Conservation (phyloP, 1,140 invertebrate genomes). For the Drosophila biarmipes region DNA sequence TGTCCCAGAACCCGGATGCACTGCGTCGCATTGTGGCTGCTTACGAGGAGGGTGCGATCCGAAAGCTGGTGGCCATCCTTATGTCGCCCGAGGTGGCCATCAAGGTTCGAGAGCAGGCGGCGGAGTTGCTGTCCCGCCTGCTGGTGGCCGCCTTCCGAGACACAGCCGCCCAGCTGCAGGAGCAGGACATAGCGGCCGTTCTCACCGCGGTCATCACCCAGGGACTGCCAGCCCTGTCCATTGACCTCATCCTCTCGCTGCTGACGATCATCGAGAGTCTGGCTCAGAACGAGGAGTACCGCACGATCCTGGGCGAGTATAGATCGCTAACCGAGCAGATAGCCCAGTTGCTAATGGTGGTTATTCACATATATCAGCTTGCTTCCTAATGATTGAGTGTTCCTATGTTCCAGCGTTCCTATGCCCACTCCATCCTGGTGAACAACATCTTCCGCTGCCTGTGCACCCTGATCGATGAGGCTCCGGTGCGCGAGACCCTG, state of each 20-base stretch:
- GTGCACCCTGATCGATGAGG: conserved; percentile 71
- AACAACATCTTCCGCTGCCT: conserved; percentile 78
- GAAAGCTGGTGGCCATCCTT: conserved; percentile 52
- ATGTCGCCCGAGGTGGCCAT: conserved; percentile 38
- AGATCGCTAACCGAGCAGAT: conserved; percentile 54
- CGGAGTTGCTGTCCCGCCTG: conserved; percentile 55
- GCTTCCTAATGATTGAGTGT: not conserved
- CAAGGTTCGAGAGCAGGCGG: conserved; percentile 70
- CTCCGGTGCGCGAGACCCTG: conserved; percentile 43
- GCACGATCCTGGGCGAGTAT: conserved; percentile 33
- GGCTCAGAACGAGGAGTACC: conserved; percentile 68
- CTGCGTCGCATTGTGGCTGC: conserved; percentile 52
- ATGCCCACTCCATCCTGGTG: conserved; percentile 70
- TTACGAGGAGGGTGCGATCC: conserved; percentile 43
- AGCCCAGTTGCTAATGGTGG: conserved; percentile 69
- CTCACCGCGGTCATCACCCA: conserved; percentile 50
- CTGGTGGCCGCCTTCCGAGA: conserved; percentile 48
- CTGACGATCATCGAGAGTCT: conserved; percentile 66
- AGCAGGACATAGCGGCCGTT: conserved; percentile 29
- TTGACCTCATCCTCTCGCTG: conserved; percentile 66
- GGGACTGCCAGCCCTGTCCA: conserved; percentile 53
- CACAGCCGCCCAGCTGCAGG: conserved; percentile 42
- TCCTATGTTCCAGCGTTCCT: conserved; percentile 54
- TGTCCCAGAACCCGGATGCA: conserved; percentile 52
- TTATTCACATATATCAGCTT: not conserved